phyloP scores from a whole-genome alignment of 2,888 invertebrate genomes.

The Pheosia tremula region DNA sequence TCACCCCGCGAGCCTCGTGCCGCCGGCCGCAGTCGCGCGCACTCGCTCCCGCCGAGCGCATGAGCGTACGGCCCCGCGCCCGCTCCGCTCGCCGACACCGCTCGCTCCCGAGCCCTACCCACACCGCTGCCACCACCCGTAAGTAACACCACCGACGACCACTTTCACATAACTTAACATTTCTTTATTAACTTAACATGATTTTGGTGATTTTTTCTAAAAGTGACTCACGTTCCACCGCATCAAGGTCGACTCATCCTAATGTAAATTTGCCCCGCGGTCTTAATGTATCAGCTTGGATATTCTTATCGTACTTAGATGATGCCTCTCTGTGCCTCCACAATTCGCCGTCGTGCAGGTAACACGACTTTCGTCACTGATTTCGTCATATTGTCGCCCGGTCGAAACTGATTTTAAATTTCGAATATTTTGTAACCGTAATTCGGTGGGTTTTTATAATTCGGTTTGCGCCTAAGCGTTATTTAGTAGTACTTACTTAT shows the following conservation, averaged over 20 bases:
- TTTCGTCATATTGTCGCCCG: not conserved
- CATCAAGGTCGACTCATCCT: conserved; percentile 62
- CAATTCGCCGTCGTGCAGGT: conserved; percentile 33
- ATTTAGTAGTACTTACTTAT: too few species aligned
- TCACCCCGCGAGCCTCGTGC: conserved; percentile 72
- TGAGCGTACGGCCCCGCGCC: conserved; percentile 36
- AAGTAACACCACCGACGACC: conserved; percentile 19
- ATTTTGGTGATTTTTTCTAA: conserved; percentile 19
- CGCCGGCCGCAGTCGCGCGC: conserved; percentile 62
- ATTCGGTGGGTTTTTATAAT: not conserved
- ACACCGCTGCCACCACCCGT: conserved; percentile 23
- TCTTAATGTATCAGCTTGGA: conserved; percentile 68
- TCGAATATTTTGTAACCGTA: not conserved
- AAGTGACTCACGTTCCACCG: conserved; percentile 40
- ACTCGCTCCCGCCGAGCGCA: conserved; percentile 62
- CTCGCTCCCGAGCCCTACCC: conserved; percentile 18
- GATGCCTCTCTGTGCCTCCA: conserved; percentile 34
- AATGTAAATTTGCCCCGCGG: conserved; percentile 67
- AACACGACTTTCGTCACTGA: conserved; percentile 31
- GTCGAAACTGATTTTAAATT: not conserved
- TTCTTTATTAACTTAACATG: conserved; percentile 5
- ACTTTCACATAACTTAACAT: conserved; percentile 3
- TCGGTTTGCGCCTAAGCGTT: too few species aligned
- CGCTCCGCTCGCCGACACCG: conserved; percentile 28
- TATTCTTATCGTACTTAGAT: conserved; percentile 57